Conservation (phyloP, 2,888 invertebrate genomes). For the Oxycera nigricornis region DNA sequence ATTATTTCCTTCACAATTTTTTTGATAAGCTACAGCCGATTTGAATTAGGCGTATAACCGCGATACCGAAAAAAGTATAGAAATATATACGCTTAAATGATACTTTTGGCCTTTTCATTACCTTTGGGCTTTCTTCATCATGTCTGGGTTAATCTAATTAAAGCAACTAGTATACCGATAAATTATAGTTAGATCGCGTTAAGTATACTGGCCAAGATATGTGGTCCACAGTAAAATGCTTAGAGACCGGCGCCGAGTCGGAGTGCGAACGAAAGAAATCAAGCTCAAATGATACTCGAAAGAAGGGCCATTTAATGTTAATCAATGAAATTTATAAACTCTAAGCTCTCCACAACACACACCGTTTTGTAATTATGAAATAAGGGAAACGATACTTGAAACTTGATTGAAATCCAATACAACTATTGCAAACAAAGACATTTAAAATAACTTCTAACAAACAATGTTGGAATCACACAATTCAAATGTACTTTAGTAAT, state of each 20-base stretch:
- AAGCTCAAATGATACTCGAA: conserved; percentile 18
- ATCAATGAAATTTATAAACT: neutral
- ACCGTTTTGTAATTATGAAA: conserved; percentile 18
- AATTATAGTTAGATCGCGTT: neutral
- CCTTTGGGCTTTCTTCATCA: neutral
- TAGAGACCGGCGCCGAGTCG: neutral
- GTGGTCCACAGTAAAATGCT: neutral
- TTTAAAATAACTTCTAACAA: conserved; percentile 14
- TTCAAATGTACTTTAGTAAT: conserved; percentile 35
- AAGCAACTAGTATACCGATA: neutral
- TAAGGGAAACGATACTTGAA: conserved; percentile 13
- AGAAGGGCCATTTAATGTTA: neutral
- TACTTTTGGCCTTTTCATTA: neutral
- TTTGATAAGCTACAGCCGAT: neutral
- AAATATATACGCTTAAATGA: neutral
- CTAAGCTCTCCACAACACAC: neutral
- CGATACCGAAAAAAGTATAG: neutral
- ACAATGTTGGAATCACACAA: conserved; percentile 19
- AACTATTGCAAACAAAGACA: conserved; percentile 5
- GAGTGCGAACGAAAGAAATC: neutral
- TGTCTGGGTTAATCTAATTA: neutral
- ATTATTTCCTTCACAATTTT: conserved; percentile 7
- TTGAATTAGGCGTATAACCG: neutral
- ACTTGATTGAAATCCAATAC: conserved; percentile 20
- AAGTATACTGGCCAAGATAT: neutral